These are phyloP conservation scores for Saxidomus purpurata DNA, from an alignment of 1,140 invertebrate species.

Conservation along the genomic window DNA sequence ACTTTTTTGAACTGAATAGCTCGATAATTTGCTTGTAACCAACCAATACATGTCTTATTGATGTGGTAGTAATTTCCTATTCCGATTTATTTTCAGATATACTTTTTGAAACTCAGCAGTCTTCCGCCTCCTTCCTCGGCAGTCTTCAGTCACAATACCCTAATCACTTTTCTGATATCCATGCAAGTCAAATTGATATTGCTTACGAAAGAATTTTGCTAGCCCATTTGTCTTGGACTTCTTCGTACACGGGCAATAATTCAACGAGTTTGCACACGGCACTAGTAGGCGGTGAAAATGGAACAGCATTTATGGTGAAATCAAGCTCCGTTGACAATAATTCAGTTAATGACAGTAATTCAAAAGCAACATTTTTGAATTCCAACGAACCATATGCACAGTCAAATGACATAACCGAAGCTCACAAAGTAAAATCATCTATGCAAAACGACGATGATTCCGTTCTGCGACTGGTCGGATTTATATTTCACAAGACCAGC, in stretches of 20 bases:
- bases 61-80: too few relatives aligned
- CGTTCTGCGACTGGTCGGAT: slow-evolving; percentile 35
- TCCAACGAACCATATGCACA: neutral
- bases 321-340: neutral
- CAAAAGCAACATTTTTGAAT: neutral
- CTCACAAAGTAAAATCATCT: neutral
- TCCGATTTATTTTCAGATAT: slow-evolving; percentile 56
- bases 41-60: too few relatives aligned
- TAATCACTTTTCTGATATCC: slow-evolving; percentile 32
- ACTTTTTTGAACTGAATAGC: too few relatives aligned
- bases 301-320: neutral
- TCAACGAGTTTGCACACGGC: neutral
- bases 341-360: neutral
- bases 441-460: slow-evolving; percentile 41
- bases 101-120: slow-evolving; percentile 36
- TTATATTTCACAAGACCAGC: slow-evolving; percentile 61
- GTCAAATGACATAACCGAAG: neutral
- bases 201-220: slow-evolving; percentile 43
- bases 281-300: neutral
- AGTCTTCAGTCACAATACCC: slow-evolving; percentile 46
- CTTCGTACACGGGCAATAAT: neutral
- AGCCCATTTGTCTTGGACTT: slow-evolving; percentile 43
- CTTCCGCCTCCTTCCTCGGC: slow-evolving; percentile 26
- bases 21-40: too few relatives aligned
- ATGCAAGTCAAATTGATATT: neutral